Evolutionary conservation across 2,797 vertebrate species (phyloP).

Genomic region (Tangara arthus): DNA sequence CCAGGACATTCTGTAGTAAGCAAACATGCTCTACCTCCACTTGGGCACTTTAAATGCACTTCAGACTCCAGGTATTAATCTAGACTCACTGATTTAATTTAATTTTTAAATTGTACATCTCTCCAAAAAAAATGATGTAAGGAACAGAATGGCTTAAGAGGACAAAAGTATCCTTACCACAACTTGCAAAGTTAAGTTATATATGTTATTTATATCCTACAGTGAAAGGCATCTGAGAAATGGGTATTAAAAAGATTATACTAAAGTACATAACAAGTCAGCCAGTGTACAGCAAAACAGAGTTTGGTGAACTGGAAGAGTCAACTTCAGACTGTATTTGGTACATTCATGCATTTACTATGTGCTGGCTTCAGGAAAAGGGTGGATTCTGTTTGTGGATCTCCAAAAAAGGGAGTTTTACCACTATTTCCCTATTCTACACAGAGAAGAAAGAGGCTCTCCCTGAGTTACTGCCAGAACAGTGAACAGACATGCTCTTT

Average conservation of each 20-base stretch:
- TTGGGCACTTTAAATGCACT: neutral
- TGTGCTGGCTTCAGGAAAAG: neutral
- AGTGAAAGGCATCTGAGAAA: neutral
- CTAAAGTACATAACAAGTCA: neutral
- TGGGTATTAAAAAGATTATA: neutral
- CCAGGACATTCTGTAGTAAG: neutral
- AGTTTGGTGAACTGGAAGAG: neutral
- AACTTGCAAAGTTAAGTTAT: neutral
- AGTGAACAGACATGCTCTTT: neutral
- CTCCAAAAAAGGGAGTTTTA: neutral
- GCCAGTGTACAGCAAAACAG: neutral
- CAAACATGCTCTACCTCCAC: neutral
- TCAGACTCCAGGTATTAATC: neutral
- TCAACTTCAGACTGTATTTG: neutral
- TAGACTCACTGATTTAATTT: neutral
- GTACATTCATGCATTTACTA: neutral
- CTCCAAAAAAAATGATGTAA: neutral
- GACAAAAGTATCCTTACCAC: neutral
- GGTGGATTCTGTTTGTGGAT: neutral
- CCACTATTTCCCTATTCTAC: neutral
- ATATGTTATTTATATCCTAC: neutral
- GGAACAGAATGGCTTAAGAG: neutral
- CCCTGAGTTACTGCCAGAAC: neutral
- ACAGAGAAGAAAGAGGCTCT: neutral
- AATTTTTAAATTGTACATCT: neutral